phyloP scores from a whole-genome alignment of 2,113 vertebrate species.

The Perca schrenkii region DNA sequence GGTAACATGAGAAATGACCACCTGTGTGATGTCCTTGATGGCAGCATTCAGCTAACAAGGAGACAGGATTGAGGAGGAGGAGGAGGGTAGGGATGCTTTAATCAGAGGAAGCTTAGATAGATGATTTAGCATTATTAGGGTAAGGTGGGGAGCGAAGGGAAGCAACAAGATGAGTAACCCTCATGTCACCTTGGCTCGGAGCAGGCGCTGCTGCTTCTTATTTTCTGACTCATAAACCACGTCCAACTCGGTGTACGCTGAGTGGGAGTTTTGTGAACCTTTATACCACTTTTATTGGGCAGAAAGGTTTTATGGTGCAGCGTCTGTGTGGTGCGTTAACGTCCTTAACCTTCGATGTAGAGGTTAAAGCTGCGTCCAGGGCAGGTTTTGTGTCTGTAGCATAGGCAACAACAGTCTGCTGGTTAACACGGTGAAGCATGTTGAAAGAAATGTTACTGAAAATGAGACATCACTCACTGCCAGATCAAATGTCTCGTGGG shows the following conservation, averaged over 20 bases:
- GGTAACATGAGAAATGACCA: conserved; percentile 89
- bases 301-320: conserved; percentile 55
- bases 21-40: conserved; percentile 87
- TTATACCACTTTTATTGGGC: conserved; percentile 52
- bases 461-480: not conserved
- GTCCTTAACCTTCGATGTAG: conserved; percentile 37
- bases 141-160: not conserved
- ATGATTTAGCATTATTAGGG: not conserved
- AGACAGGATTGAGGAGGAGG: not conserved
- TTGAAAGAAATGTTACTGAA: conserved; percentile 5
- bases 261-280: conserved; percentile 60
- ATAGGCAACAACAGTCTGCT: not conserved
- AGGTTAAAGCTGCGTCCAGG: conserved; percentile 41
- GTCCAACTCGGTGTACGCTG: conserved; percentile 40
- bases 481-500: not conserved
- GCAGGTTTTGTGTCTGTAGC: not conserved
- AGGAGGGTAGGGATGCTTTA: not conserved
- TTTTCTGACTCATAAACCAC: conserved; percentile 76
- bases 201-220: conserved; percentile 68
- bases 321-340: conserved; percentile 22
- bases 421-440: not conserved
- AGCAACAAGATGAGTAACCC: not conserved
- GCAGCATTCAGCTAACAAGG: conserved; percentile 84
- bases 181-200: conserved; percentile 59
- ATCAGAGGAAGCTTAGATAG: conserved; percentile 18